Conservation (phyloP, 1,140 invertebrate species). For the Calephelis nemesis region DNA sequence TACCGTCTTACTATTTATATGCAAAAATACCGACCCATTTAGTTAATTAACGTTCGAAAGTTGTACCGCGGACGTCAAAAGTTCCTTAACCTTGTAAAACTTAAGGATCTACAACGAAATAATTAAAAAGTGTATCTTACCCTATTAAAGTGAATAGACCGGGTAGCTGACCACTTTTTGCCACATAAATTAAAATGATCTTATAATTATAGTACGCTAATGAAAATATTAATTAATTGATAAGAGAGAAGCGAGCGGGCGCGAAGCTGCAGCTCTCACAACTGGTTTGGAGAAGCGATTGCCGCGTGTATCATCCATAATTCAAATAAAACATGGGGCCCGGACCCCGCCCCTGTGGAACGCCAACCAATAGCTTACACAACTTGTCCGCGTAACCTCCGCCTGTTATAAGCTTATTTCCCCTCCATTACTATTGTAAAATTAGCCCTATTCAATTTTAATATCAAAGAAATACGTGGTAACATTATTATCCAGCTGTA, state of each 20-base stretch:
- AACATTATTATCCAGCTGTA: conserved; percentile 52
- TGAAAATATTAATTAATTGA: conserved; percentile 76
- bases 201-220: conserved; percentile 36
- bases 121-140: conserved; percentile 7
- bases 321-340: conserved; percentile 75
- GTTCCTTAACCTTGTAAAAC: too few relatives aligned
- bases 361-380: conserved; percentile 63
- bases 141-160: conserved; percentile 1
- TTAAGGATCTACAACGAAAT: background rate
- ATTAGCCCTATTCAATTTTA: conserved; percentile 64
- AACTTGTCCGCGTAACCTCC: conserved; percentile 50
- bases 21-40: background rate
- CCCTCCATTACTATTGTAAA: conserved; percentile 59
- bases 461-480: conserved; percentile 62
- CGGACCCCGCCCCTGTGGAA: conserved; percentile 67
- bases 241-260: conserved; percentile 67
- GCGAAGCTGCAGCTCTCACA: conserved; percentile 63
- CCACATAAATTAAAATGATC: conserved; percentile 19
- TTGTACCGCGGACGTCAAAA: too few relatives aligned
- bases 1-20: background rate
- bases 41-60: background rate
- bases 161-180: conserved; percentile 14
- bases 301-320: conserved; percentile 71
- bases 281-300: conserved; percentile 65
- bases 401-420: conserved; percentile 61